Percentiles rank a stretch among this genome's conserved stretches.
Evolutionary conservation across 2,113 vertebrate species (phyloP).

Genomic region (Vulpes lagopus): DNA sequence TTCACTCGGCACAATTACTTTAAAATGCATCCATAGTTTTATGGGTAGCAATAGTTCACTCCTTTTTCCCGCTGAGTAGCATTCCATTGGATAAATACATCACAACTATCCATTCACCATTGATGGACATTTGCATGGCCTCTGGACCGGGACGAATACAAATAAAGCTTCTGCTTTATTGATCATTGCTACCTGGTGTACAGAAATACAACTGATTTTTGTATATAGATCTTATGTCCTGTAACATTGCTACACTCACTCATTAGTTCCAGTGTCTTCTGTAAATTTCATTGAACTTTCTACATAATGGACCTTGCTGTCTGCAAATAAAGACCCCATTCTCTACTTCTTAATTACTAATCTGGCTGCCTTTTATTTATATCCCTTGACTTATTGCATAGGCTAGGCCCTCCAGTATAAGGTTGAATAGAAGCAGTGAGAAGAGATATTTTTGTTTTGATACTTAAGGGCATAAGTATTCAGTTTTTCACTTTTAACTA

Average conservation of each 20-base stretch:
- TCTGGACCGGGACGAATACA: neutral
- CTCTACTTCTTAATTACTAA: neutral
- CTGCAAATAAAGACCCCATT: neutral
- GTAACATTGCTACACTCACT: neutral
- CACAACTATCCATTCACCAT: neutral
- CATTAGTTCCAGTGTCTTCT: neutral
- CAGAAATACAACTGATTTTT: conserved; percentile 21
- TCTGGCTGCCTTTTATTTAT: neutral
- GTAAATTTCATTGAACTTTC: neutral
- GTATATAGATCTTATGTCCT: neutral
- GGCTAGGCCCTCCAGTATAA: neutral
- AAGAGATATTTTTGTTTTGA: neutral
- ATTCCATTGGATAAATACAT: neutral
- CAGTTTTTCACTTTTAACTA: neutral
- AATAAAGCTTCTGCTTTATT: neutral
- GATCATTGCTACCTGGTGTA: neutral
- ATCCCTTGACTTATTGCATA: neutral
- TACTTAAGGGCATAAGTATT: neutral
- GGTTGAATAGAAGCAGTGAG: neutral
- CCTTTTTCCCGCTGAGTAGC: neutral
- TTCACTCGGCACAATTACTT: neutral
- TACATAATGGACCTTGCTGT: neutral
- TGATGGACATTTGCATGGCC: neutral
- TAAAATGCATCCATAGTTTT: neutral
- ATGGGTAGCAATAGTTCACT: neutral